Conservation (phyloP, 1,140 invertebrate species). For the Melipona quadrifasciata region DNA sequence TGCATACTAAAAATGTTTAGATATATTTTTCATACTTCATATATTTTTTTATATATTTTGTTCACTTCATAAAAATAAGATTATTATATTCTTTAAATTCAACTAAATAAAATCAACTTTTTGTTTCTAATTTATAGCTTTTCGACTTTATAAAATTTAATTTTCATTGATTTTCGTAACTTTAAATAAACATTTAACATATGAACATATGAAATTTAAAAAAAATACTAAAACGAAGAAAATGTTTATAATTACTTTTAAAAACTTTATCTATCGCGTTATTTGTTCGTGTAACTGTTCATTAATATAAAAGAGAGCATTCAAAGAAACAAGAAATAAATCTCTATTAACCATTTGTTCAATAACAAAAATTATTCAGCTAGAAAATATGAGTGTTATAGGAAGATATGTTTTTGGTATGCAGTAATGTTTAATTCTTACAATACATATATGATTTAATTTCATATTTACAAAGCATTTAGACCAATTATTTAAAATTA, state of each 20-base stretch:
- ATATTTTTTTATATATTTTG: slow-evolving; percentile 7
- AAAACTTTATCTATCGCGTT: slow-evolving; percentile 7
- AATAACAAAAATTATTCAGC: slow-evolving; percentile 1
- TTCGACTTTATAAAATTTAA: background rate
- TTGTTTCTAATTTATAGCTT: background rate
- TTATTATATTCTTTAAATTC: slow-evolving; percentile 18
- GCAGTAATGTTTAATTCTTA: slow-evolving; percentile 13
- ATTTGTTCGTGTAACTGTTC: slow-evolving; percentile 4
- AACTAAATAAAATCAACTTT: slow-evolving; percentile 1
- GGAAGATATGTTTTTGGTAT: slow-evolving; percentile 47
- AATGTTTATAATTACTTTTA: background rate
- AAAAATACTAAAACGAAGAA: background rate
- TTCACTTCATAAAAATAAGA: slow-evolving; percentile 22
- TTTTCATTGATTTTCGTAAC: background rate
- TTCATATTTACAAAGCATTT: slow-evolving; percentile 8
- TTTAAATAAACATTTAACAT: slow-evolving; percentile 2
- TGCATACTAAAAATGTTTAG: slow-evolving; percentile 20
- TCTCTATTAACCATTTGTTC: slow-evolving; percentile 17
- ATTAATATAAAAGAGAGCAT: slow-evolving; percentile 21
- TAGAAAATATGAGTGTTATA: slow-evolving; percentile 29
- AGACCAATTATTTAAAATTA: slow-evolving; percentile 5
- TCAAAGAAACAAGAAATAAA: slow-evolving; percentile 36
- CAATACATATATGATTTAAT: background rate
- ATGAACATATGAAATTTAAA: background rate
- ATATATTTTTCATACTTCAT: slow-evolving; percentile 58